Percentiles rank a stretch among this genome's conserved stretches.
Evolutionary conservation across 1,140 invertebrate genomes (phyloP).

Genomic region (Pseudomyrmex sp.): DNA sequence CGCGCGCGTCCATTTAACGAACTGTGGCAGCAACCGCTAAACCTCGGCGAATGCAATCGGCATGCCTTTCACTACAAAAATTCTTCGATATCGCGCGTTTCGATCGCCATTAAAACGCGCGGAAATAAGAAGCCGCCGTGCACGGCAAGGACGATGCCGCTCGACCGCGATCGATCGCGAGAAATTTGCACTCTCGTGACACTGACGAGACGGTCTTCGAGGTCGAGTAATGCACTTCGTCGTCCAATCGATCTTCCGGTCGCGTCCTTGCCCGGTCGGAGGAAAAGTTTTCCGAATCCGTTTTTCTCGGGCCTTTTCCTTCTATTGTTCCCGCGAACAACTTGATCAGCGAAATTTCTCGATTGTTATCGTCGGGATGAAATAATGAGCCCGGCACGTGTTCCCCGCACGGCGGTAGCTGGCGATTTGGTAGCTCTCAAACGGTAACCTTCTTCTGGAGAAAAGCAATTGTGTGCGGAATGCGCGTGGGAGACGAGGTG

Average conservation of each 20-base stretch:
- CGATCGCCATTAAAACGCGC: conserved; percentile 30
- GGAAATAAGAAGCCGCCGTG: conserved; percentile 17
- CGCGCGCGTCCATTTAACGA: conserved; percentile 7
- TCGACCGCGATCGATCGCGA: conserved; percentile 8
- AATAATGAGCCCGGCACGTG: too few species aligned
- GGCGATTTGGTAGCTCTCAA: neutral
- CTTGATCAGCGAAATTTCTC: neutral
- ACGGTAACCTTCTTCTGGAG: conserved; percentile 10
- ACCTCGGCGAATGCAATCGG: conserved; percentile 1
- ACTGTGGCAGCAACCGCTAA: neutral
- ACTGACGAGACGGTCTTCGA: conserved; percentile 38
- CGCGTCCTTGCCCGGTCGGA: conserved; percentile 22
- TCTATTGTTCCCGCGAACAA: neutral
- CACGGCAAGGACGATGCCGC: conserved; percentile 29
- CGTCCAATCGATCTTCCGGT: conserved; percentile 34
- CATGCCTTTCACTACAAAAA: conserved; percentile 42
- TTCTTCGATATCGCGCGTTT: conserved; percentile 36
- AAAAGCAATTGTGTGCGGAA: conserved; percentile 36
- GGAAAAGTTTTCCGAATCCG: too few species aligned
- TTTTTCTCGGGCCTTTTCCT: neutral
- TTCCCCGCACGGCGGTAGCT: neutral
- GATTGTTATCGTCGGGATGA: neutral
- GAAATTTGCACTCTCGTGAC: conserved; percentile 50
- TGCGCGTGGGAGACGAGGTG: conserved; percentile 65
- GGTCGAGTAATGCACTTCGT: conserved; percentile 35